Percentiles rank a stretch among this genome's conserved stretches.
phyloP scores from a whole-genome alignment of 1,140 invertebrate genomes.

The Lucilia sericata region DNA sequence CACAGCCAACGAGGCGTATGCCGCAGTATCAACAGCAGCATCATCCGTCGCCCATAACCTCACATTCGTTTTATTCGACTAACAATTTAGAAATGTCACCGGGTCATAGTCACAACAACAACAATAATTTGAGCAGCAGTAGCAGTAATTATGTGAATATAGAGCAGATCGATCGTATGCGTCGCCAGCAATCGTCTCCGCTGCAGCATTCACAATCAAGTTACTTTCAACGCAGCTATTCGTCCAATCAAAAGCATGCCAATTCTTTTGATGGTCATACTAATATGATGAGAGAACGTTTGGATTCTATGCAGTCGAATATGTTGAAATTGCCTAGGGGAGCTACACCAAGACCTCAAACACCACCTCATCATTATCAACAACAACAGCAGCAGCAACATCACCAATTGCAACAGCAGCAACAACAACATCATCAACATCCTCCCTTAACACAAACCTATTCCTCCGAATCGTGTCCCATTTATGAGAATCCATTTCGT shows the following conservation, averaged over 20 bases:
- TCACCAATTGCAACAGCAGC: conserved; percentile 48
- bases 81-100: conserved; percentile 52
- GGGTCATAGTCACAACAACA: conserved; percentile 37
- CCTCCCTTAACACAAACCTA: conserved; percentile 51
- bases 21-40: conserved; percentile 45
- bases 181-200: conserved; percentile 62
- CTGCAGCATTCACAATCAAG: conserved; percentile 23
- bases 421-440: conserved; percentile 53
- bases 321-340: conserved; percentile 55
- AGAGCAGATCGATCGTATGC: conserved; percentile 70
- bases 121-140: conserved; percentile 52
- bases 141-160: conserved; percentile 72
- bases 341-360: conserved; percentile 50
- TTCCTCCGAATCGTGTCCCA: conserved; percentile 62
- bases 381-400: conserved; percentile 55
- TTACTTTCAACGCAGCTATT: conserved; percentile 62
- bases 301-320: conserved; percentile 57
- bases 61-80: conserved; percentile 53
- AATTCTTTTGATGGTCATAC: conserved; percentile 55
- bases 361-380: conserved; percentile 55
- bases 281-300: conserved; percentile 54
- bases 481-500: conserved; percentile 65
- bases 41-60: conserved; percentile 12
- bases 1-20: conserved; percentile 33
- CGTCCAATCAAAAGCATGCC: conserved; percentile 60